Conservation (phyloP, 2,888 invertebrate species). For the Ormyrus nitidulus region DNA sequence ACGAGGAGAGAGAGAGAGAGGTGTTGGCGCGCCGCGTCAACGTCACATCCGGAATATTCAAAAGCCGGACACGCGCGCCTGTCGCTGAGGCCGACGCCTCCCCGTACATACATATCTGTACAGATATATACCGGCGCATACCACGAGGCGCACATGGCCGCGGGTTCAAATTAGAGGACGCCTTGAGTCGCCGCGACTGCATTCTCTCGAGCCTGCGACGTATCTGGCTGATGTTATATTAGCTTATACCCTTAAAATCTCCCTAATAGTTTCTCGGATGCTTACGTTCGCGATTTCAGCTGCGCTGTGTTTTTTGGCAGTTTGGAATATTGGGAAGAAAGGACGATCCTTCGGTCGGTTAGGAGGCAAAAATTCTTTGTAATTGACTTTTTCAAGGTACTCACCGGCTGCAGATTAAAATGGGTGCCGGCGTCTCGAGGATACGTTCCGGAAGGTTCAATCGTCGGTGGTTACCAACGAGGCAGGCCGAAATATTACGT, state of each 20-base stretch:
- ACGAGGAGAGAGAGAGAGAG: constrained; percentile 8
- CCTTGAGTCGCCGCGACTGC: background rate
- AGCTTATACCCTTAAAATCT: background rate
- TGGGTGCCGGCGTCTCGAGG: constrained; percentile 54
- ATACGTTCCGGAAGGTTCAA: constrained; percentile 53
- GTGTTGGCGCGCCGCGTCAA: constrained; percentile 20
- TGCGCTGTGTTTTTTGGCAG: too few relatives aligned
- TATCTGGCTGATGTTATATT: background rate
- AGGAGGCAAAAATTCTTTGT: background rate
- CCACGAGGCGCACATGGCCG: constrained; percentile 5
- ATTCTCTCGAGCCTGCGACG: background rate
- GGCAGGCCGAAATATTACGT: constrained; percentile 55
- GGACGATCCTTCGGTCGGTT: background rate
- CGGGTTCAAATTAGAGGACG: constrained; percentile 36
- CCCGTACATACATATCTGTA: constrained; percentile 18
- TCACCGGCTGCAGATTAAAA: constrained; percentile 56
- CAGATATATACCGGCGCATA: constrained; percentile 44
- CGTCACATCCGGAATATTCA: constrained; percentile 66
- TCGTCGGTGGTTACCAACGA: constrained; percentile 50
- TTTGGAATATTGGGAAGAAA: background rate
- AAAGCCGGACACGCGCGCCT: constrained; percentile 63
- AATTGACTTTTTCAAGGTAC: constrained; percentile 45
- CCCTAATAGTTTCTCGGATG: background rate
- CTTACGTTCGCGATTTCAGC: too few relatives aligned
- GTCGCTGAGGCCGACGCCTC: constrained; percentile 44